These are phyloP conservation scores for Sinocyclocheilus maitianheensis DNA, from an alignment of 2,113 vertebrate genomes.

Conservation along the genomic window DNA sequence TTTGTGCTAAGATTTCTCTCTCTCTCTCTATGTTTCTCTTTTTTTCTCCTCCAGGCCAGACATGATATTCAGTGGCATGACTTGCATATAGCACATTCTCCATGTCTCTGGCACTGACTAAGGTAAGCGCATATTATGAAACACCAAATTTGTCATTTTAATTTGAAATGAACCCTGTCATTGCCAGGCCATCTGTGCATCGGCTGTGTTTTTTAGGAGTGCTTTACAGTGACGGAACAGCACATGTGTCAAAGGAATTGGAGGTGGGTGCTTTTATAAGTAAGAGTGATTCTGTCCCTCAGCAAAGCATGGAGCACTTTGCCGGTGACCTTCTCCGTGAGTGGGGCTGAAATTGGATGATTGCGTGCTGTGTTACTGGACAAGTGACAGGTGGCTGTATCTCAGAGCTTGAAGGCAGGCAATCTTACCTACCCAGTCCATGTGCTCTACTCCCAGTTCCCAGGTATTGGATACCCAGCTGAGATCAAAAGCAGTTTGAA, in stretches of 20 bases:
- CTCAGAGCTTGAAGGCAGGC: slow-evolving; percentile 69
- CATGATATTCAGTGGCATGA: not conserved
- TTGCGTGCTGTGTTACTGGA: slow-evolving; percentile 70
- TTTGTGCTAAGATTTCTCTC: not conserved
- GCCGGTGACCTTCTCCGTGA: slow-evolving; percentile 69
- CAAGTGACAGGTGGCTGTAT: slow-evolving; percentile 77
- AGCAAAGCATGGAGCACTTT: slow-evolving; percentile 67
- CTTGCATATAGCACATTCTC: slow-evolving; percentile 37
- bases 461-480: slow-evolving; percentile 51
- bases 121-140: slow-evolving; percentile 19
- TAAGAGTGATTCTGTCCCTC: slow-evolving; percentile 66
- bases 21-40: not conserved
- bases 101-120: slow-evolving; percentile 30
- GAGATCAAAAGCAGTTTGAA: slow-evolving; percentile 64
- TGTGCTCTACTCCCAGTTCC: slow-evolving; percentile 48
- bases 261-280: slow-evolving; percentile 63
- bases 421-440: slow-evolving; percentile 63
- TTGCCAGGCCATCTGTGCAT: slow-evolving; percentile 48
- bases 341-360: slow-evolving; percentile 73
- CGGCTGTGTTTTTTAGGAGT: slow-evolving; percentile 18
- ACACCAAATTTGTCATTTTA: slow-evolving; percentile 49
- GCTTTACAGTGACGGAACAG: slow-evolving; percentile 64
- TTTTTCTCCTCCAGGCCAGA: not conserved
- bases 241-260: slow-evolving; percentile 62
- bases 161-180: slow-evolving; percentile 51